Evolutionary conservation across 2,888 invertebrate species (phyloP), one percentile per base, ranked within the genome.

Genomic region (Electrophaes corylata): DNA sequence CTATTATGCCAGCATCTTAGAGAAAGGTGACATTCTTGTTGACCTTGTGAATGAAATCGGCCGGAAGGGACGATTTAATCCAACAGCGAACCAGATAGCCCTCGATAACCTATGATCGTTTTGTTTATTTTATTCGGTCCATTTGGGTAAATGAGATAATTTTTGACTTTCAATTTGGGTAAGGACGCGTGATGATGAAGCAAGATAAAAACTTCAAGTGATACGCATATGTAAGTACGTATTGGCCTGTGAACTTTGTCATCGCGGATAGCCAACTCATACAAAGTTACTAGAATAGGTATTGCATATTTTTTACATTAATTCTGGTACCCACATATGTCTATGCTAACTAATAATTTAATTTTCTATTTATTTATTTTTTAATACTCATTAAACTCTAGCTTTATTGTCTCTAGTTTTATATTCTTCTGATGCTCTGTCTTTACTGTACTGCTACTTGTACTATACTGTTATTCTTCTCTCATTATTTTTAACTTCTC

Each of bases 121-220:
- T 66, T 56, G 57, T 64, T 69, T 65, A 70, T 68, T 66, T 72
- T 69, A 73, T 75, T 71, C 60, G 65, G 65, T 67, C 59, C 73
- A 75, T 73, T 77, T 83, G 71, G 81, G 81, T 71, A 83, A 77
- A 72, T 70, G 64, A 63, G 73, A 81, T 81, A 77, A 73, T 61
- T 58, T 69, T 70, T 77, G 78, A 78, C 75, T 72, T 77, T 66
- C 51, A 60, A 62, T 61, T 60, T 45, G 14, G 39, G 45, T 40
- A 39, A 59, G 59, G 59, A 48, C 62, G 48, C 48, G 41, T 31
- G 51, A 44, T 31, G 51, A 44, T 40, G 20, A 23, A 18, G 33
- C 19, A 1, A 33, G 33, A 51, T 43, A 41, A 50, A 11, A 43
- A 43, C 1, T 46, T n/a, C 35, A n/a, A 20, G 37, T 31, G 40